Base-by-base conservation (phyloP, 2,113 vertebrate genomes). In the Stegostoma tigrinum region DNA sequence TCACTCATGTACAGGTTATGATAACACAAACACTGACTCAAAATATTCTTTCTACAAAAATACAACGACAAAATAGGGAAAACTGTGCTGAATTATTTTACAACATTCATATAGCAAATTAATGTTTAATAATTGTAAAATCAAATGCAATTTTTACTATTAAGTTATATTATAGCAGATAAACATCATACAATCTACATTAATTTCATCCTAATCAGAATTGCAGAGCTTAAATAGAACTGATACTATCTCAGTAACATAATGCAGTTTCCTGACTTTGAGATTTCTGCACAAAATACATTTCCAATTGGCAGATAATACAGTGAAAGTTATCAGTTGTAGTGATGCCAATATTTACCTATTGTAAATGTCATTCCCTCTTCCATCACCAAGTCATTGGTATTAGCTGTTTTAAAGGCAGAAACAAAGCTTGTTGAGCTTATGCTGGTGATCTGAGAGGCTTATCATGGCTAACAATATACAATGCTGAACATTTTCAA, bases 291-390 rank as follows among this genome's bases (percentile, higher is more conserved):
- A 95, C 27, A 7, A 30, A 72, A 0, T 34, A 45, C 23, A 12
- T 68, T 1, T 95, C 72, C 42, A 24, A 48, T 48, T 0, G 48
- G 67, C 45, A 75, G 15, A 42, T 94, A 72, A 75, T 19, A 24
- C 1, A 72, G 12, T 75, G 42, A 95, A 30, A 72, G 42, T 95
- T 64, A 93, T 93, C 89, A 95, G 68, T 1, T 95, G 17, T 12
- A 55, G 67, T 95, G 67, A 75, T 95, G 68, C 52, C 45, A 72
- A 52, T 96, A 98, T 97, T 97, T 96, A 98, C 98, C 98, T 97
- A 98, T 97, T 78, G 98, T 98, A 97, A 98, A 98, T 0, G 97
- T 97, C 98, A 98, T 98, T 70, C 98, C 98, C 95, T 97, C 98
- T 96, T 97, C 97, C 98, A 98, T 98, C 96, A 96, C 96, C 94